These are phyloP conservation scores for Cydia pomonella DNA, from an alignment of 1,140 invertebrate genomes.

Conservation along the genomic window DNA sequence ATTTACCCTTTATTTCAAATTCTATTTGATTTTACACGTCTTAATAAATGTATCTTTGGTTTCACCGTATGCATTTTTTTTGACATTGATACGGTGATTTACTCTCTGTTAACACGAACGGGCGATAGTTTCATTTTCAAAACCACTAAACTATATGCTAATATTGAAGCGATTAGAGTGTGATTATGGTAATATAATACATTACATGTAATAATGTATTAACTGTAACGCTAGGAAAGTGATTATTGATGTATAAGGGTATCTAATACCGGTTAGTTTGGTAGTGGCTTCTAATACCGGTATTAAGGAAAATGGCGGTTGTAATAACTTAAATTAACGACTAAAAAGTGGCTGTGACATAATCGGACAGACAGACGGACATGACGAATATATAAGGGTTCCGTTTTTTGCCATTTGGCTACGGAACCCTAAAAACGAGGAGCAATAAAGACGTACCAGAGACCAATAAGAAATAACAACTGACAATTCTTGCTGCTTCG, in stretches of 20 bases:
- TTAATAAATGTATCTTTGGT: too few relatives aligned
- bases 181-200: not conserved
- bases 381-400: too few relatives aligned
- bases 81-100: slow-evolving; percentile 48
- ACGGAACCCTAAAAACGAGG: too few relatives aligned
- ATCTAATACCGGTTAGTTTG: not conserved
- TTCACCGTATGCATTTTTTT: not conserved
- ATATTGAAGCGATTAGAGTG: slow-evolving; percentile 20
- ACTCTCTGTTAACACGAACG: slow-evolving; percentile 39
- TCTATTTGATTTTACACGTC: too few relatives aligned
- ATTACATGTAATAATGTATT: not conserved
- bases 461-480: too few relatives aligned
- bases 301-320: slow-evolving; percentile 26
- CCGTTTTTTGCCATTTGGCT: too few relatives aligned
- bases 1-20: too few relatives aligned
- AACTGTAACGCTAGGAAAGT: slow-evolving; percentile 51
- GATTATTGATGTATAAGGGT: slow-evolving; percentile 46
- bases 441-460: too few relatives aligned
- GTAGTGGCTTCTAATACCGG: not conserved
- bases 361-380: too few relatives aligned
- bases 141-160: slow-evolving; percentile 39
- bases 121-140: slow-evolving; percentile 64
- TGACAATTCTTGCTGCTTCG: too few relatives aligned
- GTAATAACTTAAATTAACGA: too few relatives aligned
- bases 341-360: too few relatives aligned